Evolutionary conservation across 2,888 invertebrate species (phyloP), one percentile per base, ranked within the genome.

Genomic region (Alentia gelatinosa): DNA sequence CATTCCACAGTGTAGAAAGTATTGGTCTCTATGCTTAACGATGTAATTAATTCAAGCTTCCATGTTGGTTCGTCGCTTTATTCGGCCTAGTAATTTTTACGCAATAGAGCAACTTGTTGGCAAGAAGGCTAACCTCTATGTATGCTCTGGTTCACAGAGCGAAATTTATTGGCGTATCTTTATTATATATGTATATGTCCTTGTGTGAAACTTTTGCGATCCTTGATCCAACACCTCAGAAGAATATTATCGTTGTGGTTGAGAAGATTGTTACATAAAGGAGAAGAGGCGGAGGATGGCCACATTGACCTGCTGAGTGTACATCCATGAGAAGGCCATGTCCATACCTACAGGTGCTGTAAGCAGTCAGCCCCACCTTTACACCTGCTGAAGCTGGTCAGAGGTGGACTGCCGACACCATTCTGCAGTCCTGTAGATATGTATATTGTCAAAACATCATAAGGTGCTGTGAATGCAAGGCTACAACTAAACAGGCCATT

Each of bases 321-420:
- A 30, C 75, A 75, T 19, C 75, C 35, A 15, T 75, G 75, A 12
- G 15, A 56, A 56, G 56, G n/a, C 56, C 56, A 19, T 56, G 56
- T 56, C 56, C 56, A 75, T 75, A 75, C n/a, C 3, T 75, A 75
- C 75, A 75, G 26, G 74, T 15, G 75, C n/a, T 75, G 75, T 37
- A 37, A 75, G 33, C 35, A 7, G 7, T 15, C 74, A 30, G 26
- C 26, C 30, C 19, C n/a, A 75, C 26, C 26, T 19, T n/a, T 56
- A 19, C 56, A 9, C n/a, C 56, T 56, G 56, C n/a, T n/a, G n/a
- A n/a, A n/a, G n/a, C n/a, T n/a, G n/a, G n/a, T n/a, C 19, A 3
- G 56, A 9, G 19, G n/a, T 68, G 68, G 12, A n/a, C 63, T 5
- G 63, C 63, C 26, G 3, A 68, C 68, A 68, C 12, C 26, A n/a